Conservation (phyloP, 2,113 vertebrate genomes). For the Catharus fuscescens region DNA sequence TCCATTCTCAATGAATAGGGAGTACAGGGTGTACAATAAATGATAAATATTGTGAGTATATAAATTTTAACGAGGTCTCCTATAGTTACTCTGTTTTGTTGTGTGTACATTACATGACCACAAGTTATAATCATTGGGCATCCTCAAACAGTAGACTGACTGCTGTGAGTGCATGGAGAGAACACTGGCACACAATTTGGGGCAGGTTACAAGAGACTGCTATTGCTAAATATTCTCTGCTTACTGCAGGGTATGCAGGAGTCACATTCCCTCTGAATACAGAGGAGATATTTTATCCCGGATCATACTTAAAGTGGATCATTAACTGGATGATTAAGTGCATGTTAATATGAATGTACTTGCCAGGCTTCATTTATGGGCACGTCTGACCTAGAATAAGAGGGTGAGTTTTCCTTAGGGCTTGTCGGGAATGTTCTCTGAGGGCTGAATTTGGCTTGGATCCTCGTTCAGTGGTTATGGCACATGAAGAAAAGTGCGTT, state of each 20-base stretch:
- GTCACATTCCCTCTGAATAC: not conserved
- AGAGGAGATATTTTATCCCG: not conserved
- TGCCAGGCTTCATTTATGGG: not conserved
- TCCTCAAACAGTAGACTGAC: not conserved
- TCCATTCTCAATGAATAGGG: not conserved
- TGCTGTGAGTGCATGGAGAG: not conserved
- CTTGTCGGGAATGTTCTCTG: not conserved
- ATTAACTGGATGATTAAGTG: not conserved
- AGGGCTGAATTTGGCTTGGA: not conserved
- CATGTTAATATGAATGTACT: not conserved
- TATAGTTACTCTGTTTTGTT: not conserved
- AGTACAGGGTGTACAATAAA: not conserved
- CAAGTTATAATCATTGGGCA: not conserved
- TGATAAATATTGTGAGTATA: not conserved
- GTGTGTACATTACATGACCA: not conserved
- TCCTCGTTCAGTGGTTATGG: not conserved
- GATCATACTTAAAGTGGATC: not conserved
- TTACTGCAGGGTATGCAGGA: not conserved
- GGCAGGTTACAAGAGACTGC: not conserved
- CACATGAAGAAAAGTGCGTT: not conserved
- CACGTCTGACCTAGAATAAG: not conserved
- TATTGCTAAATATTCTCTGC: not conserved
- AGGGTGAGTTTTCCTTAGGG: not conserved
- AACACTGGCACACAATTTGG: not conserved
- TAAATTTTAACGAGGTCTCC: not conserved